These are phyloP conservation scores for Strix uralensis DNA, from an alignment of 2,113 vertebrate species.

Conservation along the genomic window DNA sequence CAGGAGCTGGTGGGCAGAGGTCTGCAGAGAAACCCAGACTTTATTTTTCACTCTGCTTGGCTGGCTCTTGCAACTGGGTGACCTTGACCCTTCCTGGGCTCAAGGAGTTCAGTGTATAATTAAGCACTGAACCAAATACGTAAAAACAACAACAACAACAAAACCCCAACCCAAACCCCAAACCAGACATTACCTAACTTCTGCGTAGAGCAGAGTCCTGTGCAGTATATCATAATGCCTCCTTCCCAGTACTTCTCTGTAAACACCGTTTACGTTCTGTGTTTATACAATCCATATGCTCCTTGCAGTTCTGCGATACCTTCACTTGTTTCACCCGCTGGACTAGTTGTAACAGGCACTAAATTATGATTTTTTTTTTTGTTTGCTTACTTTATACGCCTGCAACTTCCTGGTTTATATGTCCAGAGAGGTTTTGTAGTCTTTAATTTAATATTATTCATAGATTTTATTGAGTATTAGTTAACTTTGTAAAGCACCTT, in stretches of 20 bases:
- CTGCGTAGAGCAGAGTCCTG: background rate
- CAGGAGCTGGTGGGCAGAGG: background rate
- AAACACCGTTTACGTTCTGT: background rate
- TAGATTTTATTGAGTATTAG: conserved; percentile 4
- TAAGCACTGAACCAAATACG: background rate
- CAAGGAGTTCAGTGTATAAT: background rate
- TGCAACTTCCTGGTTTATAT: conserved; percentile 26
- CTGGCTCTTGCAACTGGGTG: background rate
- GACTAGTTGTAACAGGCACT: background rate
- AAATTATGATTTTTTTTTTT: background rate
- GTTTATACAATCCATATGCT: background rate
- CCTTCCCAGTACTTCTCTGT: background rate
- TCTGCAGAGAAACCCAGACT: background rate
- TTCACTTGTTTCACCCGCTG: background rate
- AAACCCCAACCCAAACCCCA: background rate
- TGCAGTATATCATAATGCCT: background rate
- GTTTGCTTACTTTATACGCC: conserved; percentile 20
- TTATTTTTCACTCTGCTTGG: background rate
- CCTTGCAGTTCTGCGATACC: background rate
- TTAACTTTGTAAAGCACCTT: background rate
- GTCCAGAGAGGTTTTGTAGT: background rate
- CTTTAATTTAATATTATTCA: conserved; percentile 46
- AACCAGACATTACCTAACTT: background rate
- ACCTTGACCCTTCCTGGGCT: background rate
- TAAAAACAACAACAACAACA: background rate